Evolutionary conservation across 2,888 invertebrate genomes (phyloP).

Genomic region (Eulithis prunata): DNA sequence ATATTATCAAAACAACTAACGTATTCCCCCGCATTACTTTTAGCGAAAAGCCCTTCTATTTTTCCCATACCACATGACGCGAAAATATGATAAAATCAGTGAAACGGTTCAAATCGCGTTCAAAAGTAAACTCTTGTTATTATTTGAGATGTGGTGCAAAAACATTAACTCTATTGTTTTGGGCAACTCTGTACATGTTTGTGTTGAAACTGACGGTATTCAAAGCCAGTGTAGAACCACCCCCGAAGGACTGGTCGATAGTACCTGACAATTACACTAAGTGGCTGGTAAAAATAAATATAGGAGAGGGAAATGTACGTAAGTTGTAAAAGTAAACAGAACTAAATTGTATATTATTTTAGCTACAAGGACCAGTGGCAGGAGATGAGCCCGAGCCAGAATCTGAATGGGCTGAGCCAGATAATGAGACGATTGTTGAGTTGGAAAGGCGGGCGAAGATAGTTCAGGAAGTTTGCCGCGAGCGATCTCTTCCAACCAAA

Average conservation of each 20-base stretch:
- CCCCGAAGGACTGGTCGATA: slow-evolving; percentile 68
- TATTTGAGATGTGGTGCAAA: slow-evolving; percentile 78
- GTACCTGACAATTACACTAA: slow-evolving; percentile 78
- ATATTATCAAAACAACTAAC: slow-evolving; percentile 36
- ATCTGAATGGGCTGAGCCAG: slow-evolving; percentile 66
- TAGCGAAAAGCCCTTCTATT: slow-evolving; percentile 35
- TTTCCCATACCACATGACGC: slow-evolving; percentile 64
- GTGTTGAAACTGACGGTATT: slow-evolving; percentile 81
- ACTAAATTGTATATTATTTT: slow-evolving; percentile 20
- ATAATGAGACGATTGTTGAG: slow-evolving; percentile 72
- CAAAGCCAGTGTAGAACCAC: slow-evolving; percentile 66
- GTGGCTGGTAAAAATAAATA: slow-evolving; percentile 68
- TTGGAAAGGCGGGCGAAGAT: slow-evolving; percentile 75
- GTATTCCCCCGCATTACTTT: slow-evolving; percentile 30
- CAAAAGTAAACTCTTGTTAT: slow-evolving; percentile 66
- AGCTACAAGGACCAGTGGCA: slow-evolving; percentile 73
- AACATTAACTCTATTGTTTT: slow-evolving; percentile 75
- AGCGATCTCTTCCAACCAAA: slow-evolving; percentile 59
- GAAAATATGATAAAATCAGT: slow-evolving; percentile 65
- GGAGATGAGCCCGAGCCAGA: slow-evolving; percentile 61
- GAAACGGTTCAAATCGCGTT: slow-evolving; percentile 65
- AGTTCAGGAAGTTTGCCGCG: slow-evolving; percentile 79
- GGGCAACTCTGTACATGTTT: slow-evolving; percentile 75
- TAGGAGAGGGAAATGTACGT: neutral
- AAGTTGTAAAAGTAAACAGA: neutral